Percentiles rank a stretch among this genome's conserved stretches.
Evolutionary conservation across 2,113 vertebrate species (phyloP).

Genomic region (Dendropsophus ebraccatus): DNA sequence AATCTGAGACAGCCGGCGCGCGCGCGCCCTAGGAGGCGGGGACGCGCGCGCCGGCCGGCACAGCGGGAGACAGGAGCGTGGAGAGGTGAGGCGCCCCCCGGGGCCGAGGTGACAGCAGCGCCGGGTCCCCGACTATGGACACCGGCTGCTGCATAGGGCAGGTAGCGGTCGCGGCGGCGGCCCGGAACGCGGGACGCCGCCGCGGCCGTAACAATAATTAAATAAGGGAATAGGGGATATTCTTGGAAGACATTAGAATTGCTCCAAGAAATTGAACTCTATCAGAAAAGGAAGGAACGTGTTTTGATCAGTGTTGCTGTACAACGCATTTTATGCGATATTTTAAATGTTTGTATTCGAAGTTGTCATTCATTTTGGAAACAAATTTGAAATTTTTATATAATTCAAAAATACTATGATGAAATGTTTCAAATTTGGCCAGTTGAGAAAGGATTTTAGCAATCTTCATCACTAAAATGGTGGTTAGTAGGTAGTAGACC

Average conservation of each 20-base stretch:
- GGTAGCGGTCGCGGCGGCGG: no score
- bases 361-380: background rate
- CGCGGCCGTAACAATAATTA: no score
- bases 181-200: no score
- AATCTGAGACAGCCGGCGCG: no score
- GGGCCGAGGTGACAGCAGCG: no score
- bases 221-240: conserved; percentile 43
- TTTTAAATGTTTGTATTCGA: background rate
- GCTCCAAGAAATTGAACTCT: conserved; percentile 32
- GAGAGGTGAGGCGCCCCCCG: no score
- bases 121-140: no score
- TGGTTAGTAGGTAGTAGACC: background rate
- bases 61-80: no score
- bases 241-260: conserved; percentile 3
- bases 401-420: background rate
- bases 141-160: no score
- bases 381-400: background rate
- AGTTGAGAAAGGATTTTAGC: background rate
- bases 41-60: no score
- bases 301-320: background rate
- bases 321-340: background rate
- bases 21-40: no score
- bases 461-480: background rate
- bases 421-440: background rate
- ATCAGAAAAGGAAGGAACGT: background rate